Conservation (phyloP, 2,113 vertebrate species). For the Colius striatus region DNA sequence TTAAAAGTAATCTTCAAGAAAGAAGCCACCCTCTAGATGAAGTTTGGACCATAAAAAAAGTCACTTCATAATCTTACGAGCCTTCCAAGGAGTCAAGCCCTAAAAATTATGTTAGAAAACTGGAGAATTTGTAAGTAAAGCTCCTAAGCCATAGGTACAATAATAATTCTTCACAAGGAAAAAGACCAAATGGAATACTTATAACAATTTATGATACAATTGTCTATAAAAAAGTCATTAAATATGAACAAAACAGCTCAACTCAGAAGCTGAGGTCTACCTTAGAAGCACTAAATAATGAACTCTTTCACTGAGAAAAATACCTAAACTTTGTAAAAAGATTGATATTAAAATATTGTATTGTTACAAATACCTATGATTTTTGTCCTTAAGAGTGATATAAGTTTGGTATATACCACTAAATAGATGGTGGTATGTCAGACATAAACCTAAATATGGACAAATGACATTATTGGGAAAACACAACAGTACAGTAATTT, state of each 20-base stretch:
- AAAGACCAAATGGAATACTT: conserved; percentile 37
- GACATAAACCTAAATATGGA: neutral
- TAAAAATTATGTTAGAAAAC: neutral
- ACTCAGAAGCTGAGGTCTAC: neutral
- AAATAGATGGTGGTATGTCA: neutral
- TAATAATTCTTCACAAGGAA: conserved; percentile 48
- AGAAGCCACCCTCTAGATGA: neutral
- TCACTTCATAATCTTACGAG: neutral
- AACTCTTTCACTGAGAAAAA: neutral
- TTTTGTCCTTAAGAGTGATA: neutral
- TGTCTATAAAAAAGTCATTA: conserved; percentile 40
- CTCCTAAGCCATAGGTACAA: neutral
- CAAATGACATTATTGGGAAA: conserved; percentile 4
- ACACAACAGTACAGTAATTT: neutral
- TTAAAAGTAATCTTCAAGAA: neutral
- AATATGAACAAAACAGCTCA: neutral
- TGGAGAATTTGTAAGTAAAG: conserved; percentile 20
- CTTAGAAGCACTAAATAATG: conserved; percentile 45
- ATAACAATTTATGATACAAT: conserved; percentile 42
- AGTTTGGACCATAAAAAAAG: neutral
- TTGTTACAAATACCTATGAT: neutral
- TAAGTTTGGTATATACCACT: neutral
- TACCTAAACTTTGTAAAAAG: neutral
- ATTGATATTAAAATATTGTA: conserved; percentile 3
- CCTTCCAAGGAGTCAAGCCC: neutral